A percentile compares a stretch with the other conserved stretches of the same genome.
phyloP scores from a whole-genome alignment of 1,140 invertebrate species.

The Formica selysi region DNA sequence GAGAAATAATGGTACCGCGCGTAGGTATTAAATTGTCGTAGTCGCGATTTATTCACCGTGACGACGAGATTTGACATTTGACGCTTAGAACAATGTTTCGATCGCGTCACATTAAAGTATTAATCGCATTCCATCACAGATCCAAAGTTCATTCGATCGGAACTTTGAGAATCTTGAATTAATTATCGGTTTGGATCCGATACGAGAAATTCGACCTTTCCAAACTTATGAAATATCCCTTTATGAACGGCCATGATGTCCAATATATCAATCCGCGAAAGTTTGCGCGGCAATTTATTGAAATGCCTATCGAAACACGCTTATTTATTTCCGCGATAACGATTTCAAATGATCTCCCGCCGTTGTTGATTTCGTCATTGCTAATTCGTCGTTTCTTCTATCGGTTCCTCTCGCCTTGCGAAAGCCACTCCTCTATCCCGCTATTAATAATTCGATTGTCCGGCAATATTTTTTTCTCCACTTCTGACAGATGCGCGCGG shows the following conservation, averaged over 20 bases:
- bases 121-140: background rate
- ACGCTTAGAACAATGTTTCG: conserved; percentile 15
- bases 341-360: background rate
- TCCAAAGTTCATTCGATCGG: conserved; percentile 1
- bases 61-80: conserved; percentile 24
- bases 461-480: conserved; percentile 52
- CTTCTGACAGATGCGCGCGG: conserved; percentile 1
- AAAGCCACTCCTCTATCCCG: conserved; percentile 2
- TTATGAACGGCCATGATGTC: background rate
- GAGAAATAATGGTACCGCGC: conserved; percentile 12
- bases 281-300: background rate
- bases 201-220: background rate
- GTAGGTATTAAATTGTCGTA: background rate
- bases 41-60: background rate
- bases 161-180: conserved; percentile 1
- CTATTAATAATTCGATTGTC: conserved; percentile 69
- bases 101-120: background rate
- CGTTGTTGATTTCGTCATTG: background rate
- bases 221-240: background rate
- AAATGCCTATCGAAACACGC: background rate
- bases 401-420: conserved; percentile 3
- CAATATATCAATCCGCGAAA: conserved; percentile 24
- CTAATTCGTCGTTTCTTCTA: conserved; percentile 24
- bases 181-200: background rate
- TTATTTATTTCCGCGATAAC: conserved; percentile 25